phyloP scores from a whole-genome alignment of 2,113 vertebrate species.

The Calonectris borealis region DNA sequence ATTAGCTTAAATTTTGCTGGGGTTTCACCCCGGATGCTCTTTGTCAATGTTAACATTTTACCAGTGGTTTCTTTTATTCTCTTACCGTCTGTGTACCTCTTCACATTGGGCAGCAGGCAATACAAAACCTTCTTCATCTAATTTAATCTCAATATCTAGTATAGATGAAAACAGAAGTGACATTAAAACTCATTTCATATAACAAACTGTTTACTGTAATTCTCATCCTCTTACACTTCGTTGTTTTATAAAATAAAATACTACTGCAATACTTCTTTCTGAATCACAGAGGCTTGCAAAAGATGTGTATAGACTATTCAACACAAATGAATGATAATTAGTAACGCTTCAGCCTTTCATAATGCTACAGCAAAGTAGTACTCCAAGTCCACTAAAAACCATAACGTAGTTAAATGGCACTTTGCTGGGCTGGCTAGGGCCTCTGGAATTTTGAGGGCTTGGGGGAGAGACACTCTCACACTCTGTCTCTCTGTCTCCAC shows the following conservation, averaged over 20 bases:
- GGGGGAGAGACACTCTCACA: not conserved
- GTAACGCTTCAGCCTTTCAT: not conserved
- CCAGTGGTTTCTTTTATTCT: not conserved
- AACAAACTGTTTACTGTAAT: not conserved
- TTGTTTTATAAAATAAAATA: not conserved
- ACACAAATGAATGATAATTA: not conserved
- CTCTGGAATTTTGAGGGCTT: not conserved
- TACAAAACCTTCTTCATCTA: constrained; percentile 88
- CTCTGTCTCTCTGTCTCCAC: not conserved
- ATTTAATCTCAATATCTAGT: constrained; percentile 91
- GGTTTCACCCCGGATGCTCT: not conserved
- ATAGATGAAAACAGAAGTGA: constrained; percentile 15
- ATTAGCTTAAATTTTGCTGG: not conserved
- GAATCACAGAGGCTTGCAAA: not conserved
- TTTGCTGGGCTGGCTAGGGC: not conserved
- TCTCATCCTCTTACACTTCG: not conserved
- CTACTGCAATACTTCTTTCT: not conserved
- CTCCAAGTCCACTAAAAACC: not conserved
- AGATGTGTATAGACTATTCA: not conserved
- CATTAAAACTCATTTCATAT: not conserved
- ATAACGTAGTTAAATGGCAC: not conserved
- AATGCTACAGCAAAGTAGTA: not conserved
- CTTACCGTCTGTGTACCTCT: constrained; percentile 83
- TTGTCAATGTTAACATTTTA: not conserved
- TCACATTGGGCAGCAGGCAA: constrained; percentile 76